phyloP scores from a whole-genome alignment of 2,113 vertebrate species.

The Laticauda laticaudata region DNA sequence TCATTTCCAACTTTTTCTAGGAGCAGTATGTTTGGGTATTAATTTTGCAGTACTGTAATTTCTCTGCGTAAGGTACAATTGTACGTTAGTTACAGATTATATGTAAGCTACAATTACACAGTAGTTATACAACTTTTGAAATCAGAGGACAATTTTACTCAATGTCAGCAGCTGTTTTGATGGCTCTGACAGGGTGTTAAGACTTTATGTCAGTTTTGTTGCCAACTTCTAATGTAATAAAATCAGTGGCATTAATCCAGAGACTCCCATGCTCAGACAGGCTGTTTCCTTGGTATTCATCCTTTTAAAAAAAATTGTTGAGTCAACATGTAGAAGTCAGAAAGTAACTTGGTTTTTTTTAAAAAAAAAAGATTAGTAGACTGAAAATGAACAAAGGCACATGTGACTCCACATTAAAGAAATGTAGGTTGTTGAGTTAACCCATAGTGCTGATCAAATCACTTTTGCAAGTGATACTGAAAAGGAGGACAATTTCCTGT shows the following conservation, averaged over 20 bases:
- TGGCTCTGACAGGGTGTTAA: background rate
- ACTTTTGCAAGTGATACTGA: background rate
- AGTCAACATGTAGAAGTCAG: background rate
- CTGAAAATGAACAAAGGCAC: background rate
- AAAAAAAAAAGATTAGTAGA: background rate
- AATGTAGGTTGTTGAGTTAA: background rate
- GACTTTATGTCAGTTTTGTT: background rate
- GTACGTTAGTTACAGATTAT: background rate
- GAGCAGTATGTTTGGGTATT: background rate
- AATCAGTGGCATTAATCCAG: background rate
- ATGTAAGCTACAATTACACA: background rate
- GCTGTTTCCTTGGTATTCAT: background rate
- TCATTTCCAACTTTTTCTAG: background rate
- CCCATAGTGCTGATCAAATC: background rate
- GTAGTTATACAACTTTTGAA: slow-evolving; percentile 1
- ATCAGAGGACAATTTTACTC: background rate
- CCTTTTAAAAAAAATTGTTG: background rate
- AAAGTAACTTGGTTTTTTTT: background rate
- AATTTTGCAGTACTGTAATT: background rate
- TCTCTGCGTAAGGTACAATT: background rate
- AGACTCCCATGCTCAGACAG: background rate
- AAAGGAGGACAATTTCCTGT: background rate
- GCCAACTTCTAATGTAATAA: background rate
- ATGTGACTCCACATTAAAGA: background rate
- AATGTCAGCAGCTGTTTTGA: background rate